These are phyloP conservation scores for Uropsilus gracilis DNA, from an alignment of 2,113 vertebrate species.

Conservation along the genomic window DNA sequence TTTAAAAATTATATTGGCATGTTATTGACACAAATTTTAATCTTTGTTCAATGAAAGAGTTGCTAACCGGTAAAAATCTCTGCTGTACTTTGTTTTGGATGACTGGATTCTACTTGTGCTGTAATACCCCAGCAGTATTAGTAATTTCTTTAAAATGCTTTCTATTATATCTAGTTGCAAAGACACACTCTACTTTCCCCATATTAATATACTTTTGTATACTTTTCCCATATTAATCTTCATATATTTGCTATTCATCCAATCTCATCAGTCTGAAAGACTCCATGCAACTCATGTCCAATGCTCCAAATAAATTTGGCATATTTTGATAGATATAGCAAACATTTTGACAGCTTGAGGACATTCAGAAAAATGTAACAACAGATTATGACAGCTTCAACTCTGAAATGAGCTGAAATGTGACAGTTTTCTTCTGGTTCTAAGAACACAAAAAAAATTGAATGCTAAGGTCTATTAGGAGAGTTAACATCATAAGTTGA, in stretches of 20 bases:
- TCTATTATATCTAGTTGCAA: not conserved
- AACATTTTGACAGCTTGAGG: slow-evolving; percentile 71
- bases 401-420: slow-evolving; percentile 38
- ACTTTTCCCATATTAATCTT: slow-evolving; percentile 37
- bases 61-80: not conserved
- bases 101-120: not conserved
- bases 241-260: not conserved
- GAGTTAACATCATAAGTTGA: not conserved
- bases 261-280: slow-evolving; percentile 36
- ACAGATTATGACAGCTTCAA: slow-evolving; percentile 62
- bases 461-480: not conserved
- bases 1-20: not conserved
- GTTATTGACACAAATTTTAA: slow-evolving; percentile 26
- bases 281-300: slow-evolving; percentile 21
- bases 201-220: slow-evolving; percentile 25
- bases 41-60: not conserved
- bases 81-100: not conserved
- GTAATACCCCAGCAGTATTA: not conserved
- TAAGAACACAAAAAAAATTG: slow-evolving; percentile 21
- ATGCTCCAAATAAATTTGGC: slow-evolving; percentile 17
- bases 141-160: not conserved
- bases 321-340: slow-evolving; percentile 58
- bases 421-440: slow-evolving; percentile 27
- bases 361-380: slow-evolving; percentile 46
- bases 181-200: not conserved